Conservation (phyloP, 2,113 vertebrate species). For the Labrus mixtus region DNA sequence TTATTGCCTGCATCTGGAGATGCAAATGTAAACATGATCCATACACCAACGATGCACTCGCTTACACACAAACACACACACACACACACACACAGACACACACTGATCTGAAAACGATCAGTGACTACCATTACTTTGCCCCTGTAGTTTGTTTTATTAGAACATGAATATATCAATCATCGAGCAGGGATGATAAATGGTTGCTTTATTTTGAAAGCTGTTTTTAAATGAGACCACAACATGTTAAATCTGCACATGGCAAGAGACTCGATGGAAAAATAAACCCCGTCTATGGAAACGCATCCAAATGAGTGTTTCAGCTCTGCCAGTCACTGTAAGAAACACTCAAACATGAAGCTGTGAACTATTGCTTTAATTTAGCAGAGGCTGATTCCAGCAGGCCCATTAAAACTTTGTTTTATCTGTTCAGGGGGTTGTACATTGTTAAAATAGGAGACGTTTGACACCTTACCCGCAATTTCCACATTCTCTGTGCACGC, state of each 20-base stretch:
- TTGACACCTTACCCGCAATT: too few relatives aligned
- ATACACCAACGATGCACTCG: background rate
- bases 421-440: too few relatives aligned
- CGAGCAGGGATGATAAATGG: slow-evolving; percentile 13
- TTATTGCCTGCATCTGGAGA: slow-evolving; percentile 53
- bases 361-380: background rate
- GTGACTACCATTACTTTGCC: background rate
- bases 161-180: slow-evolving; percentile 32
- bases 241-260: slow-evolving; percentile 29
- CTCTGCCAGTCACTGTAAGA: background rate
- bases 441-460: too few relatives aligned
- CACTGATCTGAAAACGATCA: background rate
- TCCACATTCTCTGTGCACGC: too few relatives aligned
- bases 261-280: slow-evolving; percentile 21
- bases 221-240: slow-evolving; percentile 36
- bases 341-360: background rate
- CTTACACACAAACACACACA: too few relatives aligned
- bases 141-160: background rate
- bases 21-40: slow-evolving; percentile 36
- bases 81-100: background rate
- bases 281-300: slow-evolving; percentile 16
- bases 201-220: slow-evolving; percentile 35
- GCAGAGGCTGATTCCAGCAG: too few relatives aligned
- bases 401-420: too few relatives aligned
- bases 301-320: background rate